A percentile compares a stretch with the other conserved stretches of the same genome.
These are phyloP conservation scores for Dromaius novaehollandiae DNA, from an alignment of 2,113 vertebrate species.

Conservation along the genomic window DNA sequence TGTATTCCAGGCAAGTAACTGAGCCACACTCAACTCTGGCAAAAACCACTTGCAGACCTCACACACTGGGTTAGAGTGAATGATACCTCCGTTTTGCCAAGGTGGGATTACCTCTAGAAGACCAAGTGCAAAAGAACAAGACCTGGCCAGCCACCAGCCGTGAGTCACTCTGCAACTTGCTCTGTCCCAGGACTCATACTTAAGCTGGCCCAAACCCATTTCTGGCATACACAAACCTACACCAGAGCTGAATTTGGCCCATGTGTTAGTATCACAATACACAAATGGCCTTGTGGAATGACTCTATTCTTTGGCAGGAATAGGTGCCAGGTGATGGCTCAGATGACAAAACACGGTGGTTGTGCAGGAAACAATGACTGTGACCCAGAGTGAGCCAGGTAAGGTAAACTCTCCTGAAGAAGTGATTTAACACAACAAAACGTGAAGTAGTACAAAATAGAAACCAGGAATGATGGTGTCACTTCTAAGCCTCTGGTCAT, in stretches of 20 bases:
- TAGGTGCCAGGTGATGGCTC: background rate
- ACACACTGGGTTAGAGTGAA: background rate
- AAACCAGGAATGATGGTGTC: background rate
- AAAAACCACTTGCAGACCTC: background rate
- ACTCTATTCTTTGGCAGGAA: background rate
- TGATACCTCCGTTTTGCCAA: background rate
- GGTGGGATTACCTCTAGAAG: background rate
- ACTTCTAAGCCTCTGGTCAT: background rate
- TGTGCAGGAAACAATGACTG: background rate
- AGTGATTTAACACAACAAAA: background rate
- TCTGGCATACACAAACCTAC: background rate
- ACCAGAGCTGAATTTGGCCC: background rate
- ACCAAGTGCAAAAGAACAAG: background rate
- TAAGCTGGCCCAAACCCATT: background rate
- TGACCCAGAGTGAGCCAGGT: background rate
- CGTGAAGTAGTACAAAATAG: background rate
- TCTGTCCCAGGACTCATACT: background rate
- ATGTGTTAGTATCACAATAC: background rate
- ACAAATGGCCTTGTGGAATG: background rate
- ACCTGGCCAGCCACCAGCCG: background rate
- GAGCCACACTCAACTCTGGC: background rate
- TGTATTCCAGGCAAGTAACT: background rate
- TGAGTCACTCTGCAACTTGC: background rate
- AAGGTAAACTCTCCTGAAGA: background rate
- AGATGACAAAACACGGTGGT: background rate